Evolutionary conservation across 2,797 vertebrate genomes (phyloP).

Genomic region (Hydrocynus forskahlii): DNA sequence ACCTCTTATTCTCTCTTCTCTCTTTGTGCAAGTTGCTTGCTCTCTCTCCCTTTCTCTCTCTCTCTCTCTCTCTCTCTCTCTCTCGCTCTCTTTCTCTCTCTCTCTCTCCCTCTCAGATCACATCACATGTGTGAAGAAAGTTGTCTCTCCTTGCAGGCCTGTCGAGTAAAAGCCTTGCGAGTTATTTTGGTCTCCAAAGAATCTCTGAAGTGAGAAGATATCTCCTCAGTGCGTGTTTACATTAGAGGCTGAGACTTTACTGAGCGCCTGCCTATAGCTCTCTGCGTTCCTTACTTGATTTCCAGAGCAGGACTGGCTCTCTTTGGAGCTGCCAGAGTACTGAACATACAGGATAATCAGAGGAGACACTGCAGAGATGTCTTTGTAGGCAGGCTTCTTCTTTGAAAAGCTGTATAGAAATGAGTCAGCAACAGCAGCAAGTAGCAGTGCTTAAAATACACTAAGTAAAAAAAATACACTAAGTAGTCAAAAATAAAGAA

Average conservation of each 20-base stretch:
- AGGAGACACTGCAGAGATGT: slow-evolving; percentile 3
- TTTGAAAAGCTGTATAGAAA: not conserved
- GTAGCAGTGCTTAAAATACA: not conserved
- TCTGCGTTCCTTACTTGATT: slow-evolving; percentile 43
- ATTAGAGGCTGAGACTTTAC: slow-evolving; percentile 52
- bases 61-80: not conserved
- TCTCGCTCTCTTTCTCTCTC: not conserved
- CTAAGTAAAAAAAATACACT: not conserved
- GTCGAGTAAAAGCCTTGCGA: slow-evolving; percentile 51
- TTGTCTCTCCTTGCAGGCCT: slow-evolving; percentile 49
- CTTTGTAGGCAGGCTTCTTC: not conserved
- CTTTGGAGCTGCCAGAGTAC: slow-evolving; percentile 30
- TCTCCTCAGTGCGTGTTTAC: slow-evolving; percentile 55
- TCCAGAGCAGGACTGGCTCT: slow-evolving; percentile 43
- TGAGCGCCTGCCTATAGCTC: slow-evolving; percentile 41
- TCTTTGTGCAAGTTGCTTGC: too few relatives aligned
- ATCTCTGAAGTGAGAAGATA: slow-evolving; percentile 31
- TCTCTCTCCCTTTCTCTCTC: not conserved
- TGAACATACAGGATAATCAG: not conserved
- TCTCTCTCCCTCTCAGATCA: not conserved
- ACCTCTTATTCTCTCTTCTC: not conserved
- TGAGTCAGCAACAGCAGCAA: not conserved
- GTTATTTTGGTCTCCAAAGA: slow-evolving; percentile 56
- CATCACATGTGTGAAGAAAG: slow-evolving; percentile 41
- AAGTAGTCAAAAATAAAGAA: not conserved